Evolutionary conservation across 2,113 vertebrate genomes (phyloP).

Genomic region (Hippocampus comes): DNA sequence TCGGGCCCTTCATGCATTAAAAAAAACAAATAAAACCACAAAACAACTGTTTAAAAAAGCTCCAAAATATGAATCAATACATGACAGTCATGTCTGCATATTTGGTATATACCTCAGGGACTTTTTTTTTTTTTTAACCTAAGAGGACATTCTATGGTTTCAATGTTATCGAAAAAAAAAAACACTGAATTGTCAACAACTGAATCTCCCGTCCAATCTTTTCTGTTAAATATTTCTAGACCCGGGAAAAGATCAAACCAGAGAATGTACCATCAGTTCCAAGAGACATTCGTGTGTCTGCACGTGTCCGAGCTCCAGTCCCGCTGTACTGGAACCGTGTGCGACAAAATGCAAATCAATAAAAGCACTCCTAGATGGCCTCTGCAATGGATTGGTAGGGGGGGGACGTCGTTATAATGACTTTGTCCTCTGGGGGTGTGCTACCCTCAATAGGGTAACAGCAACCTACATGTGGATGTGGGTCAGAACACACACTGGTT

Average conservation of each 20-base stretch:
- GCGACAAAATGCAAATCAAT: slow-evolving; percentile 48
- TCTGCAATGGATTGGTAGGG: slow-evolving; percentile 4
- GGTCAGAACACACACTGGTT: slow-evolving; percentile 38
- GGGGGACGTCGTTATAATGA: slow-evolving; percentile 49
- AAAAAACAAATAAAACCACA: no score
- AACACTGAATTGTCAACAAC: not conserved
- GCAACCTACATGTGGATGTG: slow-evolving; percentile 51
- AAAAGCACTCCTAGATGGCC: slow-evolving; percentile 16
- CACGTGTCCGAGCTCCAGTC: not conserved
- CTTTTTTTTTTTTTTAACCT: no score
- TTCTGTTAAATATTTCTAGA: not conserved
- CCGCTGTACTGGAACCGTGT: not conserved
- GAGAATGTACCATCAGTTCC: not conserved
- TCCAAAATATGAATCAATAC: no score
- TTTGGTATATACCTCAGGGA: no score
- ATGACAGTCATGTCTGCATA: no score
- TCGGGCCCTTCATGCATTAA: no score
- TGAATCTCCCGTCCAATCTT: not conserved
- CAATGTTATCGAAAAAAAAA: not conserved
- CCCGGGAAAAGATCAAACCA: not conserved
- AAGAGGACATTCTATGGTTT: not conserved
- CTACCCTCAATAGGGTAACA: slow-evolving; percentile 27
- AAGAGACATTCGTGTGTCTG: no score
- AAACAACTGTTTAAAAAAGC: no score
- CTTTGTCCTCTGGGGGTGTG: slow-evolving; percentile 42